Base-by-base conservation (phyloP, 2,888 invertebrate species). In the Agriotes lineatus region DNA sequence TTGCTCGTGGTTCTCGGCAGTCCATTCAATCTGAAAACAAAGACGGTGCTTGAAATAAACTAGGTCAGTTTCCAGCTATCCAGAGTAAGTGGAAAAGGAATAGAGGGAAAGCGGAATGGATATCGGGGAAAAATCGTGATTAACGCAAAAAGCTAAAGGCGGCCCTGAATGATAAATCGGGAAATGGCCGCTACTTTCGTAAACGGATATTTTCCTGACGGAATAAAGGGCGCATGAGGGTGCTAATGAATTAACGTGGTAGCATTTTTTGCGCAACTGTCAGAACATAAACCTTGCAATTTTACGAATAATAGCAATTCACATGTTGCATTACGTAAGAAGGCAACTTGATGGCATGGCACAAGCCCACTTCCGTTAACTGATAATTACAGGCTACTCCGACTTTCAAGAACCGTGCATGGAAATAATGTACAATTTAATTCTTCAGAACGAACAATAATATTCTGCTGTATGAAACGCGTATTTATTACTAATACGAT, bases 1-100 rank as follows among this genome's bases (percentile, higher is more conserved):
- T 59, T 44, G 12, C 44, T 48, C 19, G 30, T 9, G 45, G 44
- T 56, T 68, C 54, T 58, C 20, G 57, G 50, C 39, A 58, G 63
- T 52, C 64, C 69, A 69, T 69, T 64, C 69, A 69, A 69, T 69
- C 69, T 69, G 59, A 60, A 68, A 69, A 64, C 64, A 69, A 64
- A 64, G 25, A n/a, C n/a, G 60, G 44, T 9, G 52, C 39, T 58
- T 58, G 22, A 25, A 58, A 52, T 50, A 59, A 64, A 57, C 48
- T 65, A 65, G 58, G 65, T 65, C 65, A 57, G 37, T 59, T 63
- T 58, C 14, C 18, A 58, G 20, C 58, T 57, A 35, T 37, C 16
- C 57, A 33, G 14, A 56, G 20, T 39, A 39, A 39, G 37, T 22
- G 14, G n/a, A 56, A 37, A 35, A 5, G 16, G 14, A 39, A 39